These are phyloP conservation scores for Sylvia atricapilla DNA, from an alignment of 2,113 vertebrate genomes.

Conservation along the genomic window DNA sequence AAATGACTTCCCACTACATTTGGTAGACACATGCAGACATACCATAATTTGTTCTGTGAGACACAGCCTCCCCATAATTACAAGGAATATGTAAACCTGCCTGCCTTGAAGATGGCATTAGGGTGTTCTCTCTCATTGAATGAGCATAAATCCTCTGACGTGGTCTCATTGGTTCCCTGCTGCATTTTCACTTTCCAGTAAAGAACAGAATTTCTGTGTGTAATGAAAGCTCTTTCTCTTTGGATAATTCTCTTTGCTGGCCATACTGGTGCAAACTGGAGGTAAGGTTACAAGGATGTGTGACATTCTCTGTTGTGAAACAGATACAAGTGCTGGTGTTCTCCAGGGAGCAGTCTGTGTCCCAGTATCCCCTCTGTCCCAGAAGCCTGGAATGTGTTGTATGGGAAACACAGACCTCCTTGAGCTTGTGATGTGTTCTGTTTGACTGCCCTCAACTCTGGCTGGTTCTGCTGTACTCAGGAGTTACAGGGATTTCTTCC, in stretches of 20 bases:
- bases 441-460: accelerated
- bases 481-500: neutral
- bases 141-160: neutral
- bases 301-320: neutral
- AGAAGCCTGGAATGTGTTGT: neutral
- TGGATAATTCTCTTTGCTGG: neutral
- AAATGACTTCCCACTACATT: neutral
- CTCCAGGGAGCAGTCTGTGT: neutral
- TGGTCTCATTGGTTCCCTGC: neutral
- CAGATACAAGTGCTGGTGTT: neutral
- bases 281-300: neutral
- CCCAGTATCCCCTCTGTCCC: neutral
- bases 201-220: neutral
- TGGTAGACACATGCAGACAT: neutral
- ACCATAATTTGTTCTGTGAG: conserved; percentile 7
- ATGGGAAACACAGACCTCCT: neutral
- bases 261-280: neutral
- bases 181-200: neutral
- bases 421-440: neutral
- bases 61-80: neutral
- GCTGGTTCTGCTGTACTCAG: neutral
- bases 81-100: neutral
- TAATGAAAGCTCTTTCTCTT: neutral
- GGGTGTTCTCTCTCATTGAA: neutral
- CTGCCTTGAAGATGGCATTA: neutral